Conservation (phyloP, 2,113 vertebrate genomes). For the Callopanchax toddi region DNA sequence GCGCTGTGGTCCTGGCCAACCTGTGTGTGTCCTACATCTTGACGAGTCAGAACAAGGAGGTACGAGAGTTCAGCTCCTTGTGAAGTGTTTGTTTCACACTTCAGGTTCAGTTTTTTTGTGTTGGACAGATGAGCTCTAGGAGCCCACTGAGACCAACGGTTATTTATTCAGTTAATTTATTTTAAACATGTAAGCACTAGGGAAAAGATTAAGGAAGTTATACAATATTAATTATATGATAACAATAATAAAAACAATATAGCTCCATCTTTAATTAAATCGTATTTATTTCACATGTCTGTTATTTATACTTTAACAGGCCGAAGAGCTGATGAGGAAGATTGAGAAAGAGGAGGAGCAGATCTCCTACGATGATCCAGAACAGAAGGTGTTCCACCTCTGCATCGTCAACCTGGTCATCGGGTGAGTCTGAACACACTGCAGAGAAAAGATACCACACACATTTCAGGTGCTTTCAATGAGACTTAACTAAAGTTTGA, state of each 20-base stretch:
- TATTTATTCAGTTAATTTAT: too few relatives aligned
- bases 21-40: conserved; percentile 97
- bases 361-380: conserved; percentile 88
- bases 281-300: too few relatives aligned
- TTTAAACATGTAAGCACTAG: too few relatives aligned
- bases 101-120: neutral
- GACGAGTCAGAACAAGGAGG: conserved; percentile 95
- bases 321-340: conserved; percentile 95
- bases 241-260: too few relatives aligned
- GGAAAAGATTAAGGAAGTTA: too few relatives aligned
- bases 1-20: conserved; percentile 94
- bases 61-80: too few relatives aligned
- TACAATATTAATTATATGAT: too few relatives aligned
- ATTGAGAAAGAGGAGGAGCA: conserved; percentile 97
- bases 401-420: conserved; percentile 98
- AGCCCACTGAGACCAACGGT: too few relatives aligned
- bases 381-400: conserved; percentile 93
- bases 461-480: too few relatives aligned
- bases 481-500: too few relatives aligned
- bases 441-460: neutral
- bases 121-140: neutral
- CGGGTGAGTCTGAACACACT: conserved; percentile 77
- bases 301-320: conserved; percentile 51
- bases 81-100: neutral
- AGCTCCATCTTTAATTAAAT: too few relatives aligned